Evolutionary conservation across 2,797 vertebrate species (phyloP).

Genomic region (Cuculus canorus): DNA sequence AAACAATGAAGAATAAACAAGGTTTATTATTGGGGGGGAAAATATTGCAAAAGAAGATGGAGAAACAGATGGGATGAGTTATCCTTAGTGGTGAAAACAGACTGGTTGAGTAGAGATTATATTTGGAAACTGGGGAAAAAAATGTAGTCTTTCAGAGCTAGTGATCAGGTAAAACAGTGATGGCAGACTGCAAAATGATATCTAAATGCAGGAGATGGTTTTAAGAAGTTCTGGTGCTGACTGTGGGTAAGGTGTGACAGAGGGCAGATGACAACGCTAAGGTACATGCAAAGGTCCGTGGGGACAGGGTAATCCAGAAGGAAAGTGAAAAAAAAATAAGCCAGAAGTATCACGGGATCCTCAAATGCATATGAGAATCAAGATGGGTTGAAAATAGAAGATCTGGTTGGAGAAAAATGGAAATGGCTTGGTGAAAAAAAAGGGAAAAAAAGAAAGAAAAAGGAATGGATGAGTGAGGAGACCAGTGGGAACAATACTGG

Average conservation of each 20-base stretch:
- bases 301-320: neutral
- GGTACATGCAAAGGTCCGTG: neutral
- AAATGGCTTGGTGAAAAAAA: neutral
- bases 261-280: neutral
- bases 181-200: neutral
- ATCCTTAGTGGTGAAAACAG: neutral
- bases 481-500: neutral
- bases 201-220: neutral
- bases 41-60: neutral
- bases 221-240: neutral
- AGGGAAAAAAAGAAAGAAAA: neutral
- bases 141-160: neutral
- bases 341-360: neutral
- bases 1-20: neutral
- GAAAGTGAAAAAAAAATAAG: neutral
- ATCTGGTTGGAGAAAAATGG: neutral
- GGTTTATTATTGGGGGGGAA: neutral
- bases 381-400: neutral
- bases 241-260: neutral
- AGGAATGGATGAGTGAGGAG: rapidly evolving
- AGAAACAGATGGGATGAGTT: neutral
- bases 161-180: neutral
- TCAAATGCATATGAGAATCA: neutral
- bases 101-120: neutral
- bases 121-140: neutral